Conservation (phyloP, 2,113 vertebrate genomes). For the Laterallus jamaicensis region DNA sequence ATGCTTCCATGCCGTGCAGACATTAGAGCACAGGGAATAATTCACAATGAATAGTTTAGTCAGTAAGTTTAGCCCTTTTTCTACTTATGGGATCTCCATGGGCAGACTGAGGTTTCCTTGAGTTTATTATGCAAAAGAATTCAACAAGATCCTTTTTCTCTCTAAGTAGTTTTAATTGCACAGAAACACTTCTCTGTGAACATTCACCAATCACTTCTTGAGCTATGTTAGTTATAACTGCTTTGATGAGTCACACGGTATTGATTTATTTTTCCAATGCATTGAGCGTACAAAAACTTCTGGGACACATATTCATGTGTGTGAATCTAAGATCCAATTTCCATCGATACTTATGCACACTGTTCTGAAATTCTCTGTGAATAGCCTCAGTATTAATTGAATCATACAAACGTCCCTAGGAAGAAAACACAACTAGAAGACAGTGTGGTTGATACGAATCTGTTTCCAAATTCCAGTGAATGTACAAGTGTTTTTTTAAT, state of each 20-base stretch:
- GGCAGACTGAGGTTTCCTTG: slow-evolving; percentile 53
- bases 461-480: neutral
- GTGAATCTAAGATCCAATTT: slow-evolving; percentile 24
- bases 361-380: slow-evolving; percentile 23
- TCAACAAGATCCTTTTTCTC: slow-evolving; percentile 36
- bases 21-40: slow-evolving; percentile 57
- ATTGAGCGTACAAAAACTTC: neutral
- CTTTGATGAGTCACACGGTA: slow-evolving; percentile 46
- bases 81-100: slow-evolving; percentile 36
- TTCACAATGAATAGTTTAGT: slow-evolving; percentile 60
- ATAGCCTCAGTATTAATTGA: neutral
- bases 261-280: slow-evolving; percentile 59
- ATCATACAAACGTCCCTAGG: neutral
- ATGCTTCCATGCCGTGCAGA: slow-evolving; percentile 47
- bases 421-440: slow-evolving; percentile 12
- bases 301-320: neutral
- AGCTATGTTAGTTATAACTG: slow-evolving; percentile 37
- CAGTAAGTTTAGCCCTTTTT: slow-evolving; percentile 58
- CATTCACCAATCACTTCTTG: slow-evolving; percentile 14
- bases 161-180: slow-evolving; percentile 49
- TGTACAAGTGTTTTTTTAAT: neutral
- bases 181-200: slow-evolving; percentile 36
- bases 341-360: neutral
- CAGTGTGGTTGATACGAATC: neutral
- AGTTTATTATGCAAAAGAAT: slow-evolving; percentile 58